Evolutionary conservation across 2,113 vertebrate genomes (phyloP), one percentile per base, ranked within the genome.

Genomic region (Cyanoramphus novaezelandiae): DNA sequence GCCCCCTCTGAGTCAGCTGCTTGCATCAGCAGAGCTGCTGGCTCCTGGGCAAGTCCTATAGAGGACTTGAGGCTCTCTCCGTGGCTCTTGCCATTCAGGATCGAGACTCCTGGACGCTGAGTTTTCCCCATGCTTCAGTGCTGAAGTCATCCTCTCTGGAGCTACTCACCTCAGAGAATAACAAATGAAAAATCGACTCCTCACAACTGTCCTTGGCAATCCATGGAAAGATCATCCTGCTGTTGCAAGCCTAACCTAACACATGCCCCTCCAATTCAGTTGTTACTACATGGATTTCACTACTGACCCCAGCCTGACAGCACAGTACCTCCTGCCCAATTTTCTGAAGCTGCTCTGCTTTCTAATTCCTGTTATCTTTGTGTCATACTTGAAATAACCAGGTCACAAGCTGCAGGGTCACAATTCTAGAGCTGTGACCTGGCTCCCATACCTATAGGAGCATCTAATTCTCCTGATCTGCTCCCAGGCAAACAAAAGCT

Each of bases 181-280:
- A 50, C 49, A 50, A 50, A 43, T 15, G 44, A 50, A 49, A 49
- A 24, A 49, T 24, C 2, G 0, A 21, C 33, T n/a, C 33, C 71
- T 24, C n/a, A 2, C 57, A 46, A 3, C 17, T 35, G 31, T 33
- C 49, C 72, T 33, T 15, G 33, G 47, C 28, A 27, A 33, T 11
- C 29, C 5, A 2, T 1, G 31, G 59, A 3, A 39, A 63, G 57
- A 25, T 10, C 44, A 3, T 0, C 3, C 5, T 35, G 59, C 52
- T 62, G 52, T 16, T 20, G 29, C 77, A 79, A 59, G 31, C 39
- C 41, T 39, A 39, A 28, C 13, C 37, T 2, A 20, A 47, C 43
- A 15, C 10, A 33, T 44, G n/a, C 20, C 4, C 41, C 57, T 63
- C 47, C 31, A n/a, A 18, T 23, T 46, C 70, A 37, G 15, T 13